A percentile compares a stretch with the other conserved stretches of the same genome.
Conservation (phyloP, 1,140 invertebrate genomes). For the Formica exsecta region DNA sequence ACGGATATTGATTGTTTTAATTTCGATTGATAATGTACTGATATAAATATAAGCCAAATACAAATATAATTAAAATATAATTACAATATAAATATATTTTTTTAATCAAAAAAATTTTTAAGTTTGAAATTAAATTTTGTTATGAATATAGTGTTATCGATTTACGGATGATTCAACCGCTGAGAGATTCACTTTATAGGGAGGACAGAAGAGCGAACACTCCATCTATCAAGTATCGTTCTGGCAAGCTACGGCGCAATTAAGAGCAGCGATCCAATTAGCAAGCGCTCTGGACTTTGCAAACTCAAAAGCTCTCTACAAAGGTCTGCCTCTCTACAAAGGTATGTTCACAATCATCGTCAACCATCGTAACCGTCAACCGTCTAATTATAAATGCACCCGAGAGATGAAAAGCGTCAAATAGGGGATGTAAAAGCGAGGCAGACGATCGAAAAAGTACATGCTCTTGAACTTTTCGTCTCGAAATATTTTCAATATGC, state of each 20-base stretch:
- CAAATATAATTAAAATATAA: background rate
- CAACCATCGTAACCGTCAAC: slow-evolving; percentile 26
- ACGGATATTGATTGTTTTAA: background rate
- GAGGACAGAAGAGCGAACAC: slow-evolving; percentile 16
- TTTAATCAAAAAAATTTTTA: background rate
- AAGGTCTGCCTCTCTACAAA: slow-evolving; percentile 64
- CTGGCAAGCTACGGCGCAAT: slow-evolving; percentile 59
- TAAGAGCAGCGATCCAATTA: slow-evolving; percentile 64
- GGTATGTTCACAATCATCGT: slow-evolving; percentile 61
- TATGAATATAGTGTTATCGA: slow-evolving; percentile 4
- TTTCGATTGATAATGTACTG: background rate
- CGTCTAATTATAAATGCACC: slow-evolving; percentile 50
- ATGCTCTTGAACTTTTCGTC: background rate
- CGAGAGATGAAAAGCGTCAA: slow-evolving; percentile 11
- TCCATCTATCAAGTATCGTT: slow-evolving; percentile 48
- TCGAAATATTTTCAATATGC: background rate
- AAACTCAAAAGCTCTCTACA: slow-evolving; percentile 36
- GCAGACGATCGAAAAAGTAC: background rate
- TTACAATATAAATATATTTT: background rate
- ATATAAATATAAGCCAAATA: background rate
- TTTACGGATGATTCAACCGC: slow-evolving; percentile 13
- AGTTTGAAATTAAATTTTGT: background rate
- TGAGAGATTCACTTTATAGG: background rate
- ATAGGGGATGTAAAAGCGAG: slow-evolving; percentile 5
- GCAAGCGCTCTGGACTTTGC: slow-evolving; percentile 51